Percentiles rank a stretch among this genome's conserved stretches.
These are phyloP conservation scores for Drosophila parvula DNA, from an alignment of 1,140 invertebrate species.

Conservation along the genomic window DNA sequence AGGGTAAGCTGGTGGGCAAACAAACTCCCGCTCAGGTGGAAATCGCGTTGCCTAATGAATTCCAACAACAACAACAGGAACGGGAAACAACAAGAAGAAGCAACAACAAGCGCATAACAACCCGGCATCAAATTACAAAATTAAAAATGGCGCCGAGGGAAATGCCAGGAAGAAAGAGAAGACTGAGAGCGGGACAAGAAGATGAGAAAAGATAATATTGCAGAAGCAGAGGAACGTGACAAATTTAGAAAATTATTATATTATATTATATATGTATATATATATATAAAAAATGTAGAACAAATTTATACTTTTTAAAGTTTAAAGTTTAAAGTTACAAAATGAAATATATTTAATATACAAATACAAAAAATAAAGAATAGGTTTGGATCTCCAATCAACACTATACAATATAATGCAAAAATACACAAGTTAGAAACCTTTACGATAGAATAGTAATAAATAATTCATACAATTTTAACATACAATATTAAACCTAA, in stretches of 20 bases:
- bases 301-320: too few species aligned
- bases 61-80: slow-evolving; percentile 47
- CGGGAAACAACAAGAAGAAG: slow-evolving; percentile 25
- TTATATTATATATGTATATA: not conserved
- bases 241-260: not conserved
- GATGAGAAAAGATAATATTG: not conserved
- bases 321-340: too few species aligned
- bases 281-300: too few species aligned
- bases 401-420: too few species aligned
- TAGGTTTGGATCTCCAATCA: too few species aligned
- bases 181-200: not conserved
- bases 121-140: slow-evolving; percentile 81
- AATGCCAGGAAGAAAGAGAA: slow-evolving; percentile 11
- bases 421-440: too few species aligned
- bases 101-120: slow-evolving; percentile 38
- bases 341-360: too few species aligned
- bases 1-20: slow-evolving; percentile 1
- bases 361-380: too few species aligned
- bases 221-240: not conserved
- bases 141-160: slow-evolving; percentile 76
- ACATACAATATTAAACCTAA: too few species aligned
- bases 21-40: slow-evolving; percentile 66
- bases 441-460: too few species aligned
- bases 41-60: slow-evolving; percentile 71
- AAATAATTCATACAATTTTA: too few species aligned